Percentiles rank a stretch among this genome's conserved stretches.
Conservation (phyloP, 2,888 invertebrate genomes). For the Cerastis leucographa region DNA sequence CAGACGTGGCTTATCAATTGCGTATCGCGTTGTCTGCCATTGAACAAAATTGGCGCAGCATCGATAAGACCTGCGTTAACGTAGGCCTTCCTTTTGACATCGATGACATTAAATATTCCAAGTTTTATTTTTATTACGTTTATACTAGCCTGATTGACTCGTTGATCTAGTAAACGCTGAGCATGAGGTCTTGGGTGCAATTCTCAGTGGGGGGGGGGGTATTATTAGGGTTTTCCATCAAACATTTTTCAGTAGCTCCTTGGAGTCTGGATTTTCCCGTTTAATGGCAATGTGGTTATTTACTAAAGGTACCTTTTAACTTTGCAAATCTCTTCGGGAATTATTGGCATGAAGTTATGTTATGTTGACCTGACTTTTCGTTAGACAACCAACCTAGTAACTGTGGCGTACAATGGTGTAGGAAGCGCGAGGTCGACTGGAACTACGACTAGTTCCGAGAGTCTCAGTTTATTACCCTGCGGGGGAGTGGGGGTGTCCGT, state of each 20-base stretch:
- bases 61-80: constrained; percentile 39
- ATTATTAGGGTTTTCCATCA: background rate
- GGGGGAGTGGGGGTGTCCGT: too few species aligned
- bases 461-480: too few species aligned
- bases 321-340: background rate
- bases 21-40: constrained; percentile 45
- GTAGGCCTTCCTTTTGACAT: constrained; percentile 8
- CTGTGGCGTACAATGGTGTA: background rate
- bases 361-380: background rate
- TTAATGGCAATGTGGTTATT: background rate
- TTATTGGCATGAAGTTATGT: background rate
- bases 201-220: too few species aligned
- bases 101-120: background rate
- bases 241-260: background rate
- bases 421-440: too few species aligned
- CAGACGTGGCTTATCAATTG: constrained; percentile 48
- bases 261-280: background rate
- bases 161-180: background rate
- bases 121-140: background rate
- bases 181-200: background rate
- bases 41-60: constrained; percentile 50
- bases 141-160: background rate
- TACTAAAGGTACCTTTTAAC: background rate
- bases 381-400: background rate
- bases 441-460: too few species aligned